These are phyloP conservation scores for Hippocampus barbouri DNA, from an alignment of 2,113 vertebrate species.

Conservation along the genomic window DNA sequence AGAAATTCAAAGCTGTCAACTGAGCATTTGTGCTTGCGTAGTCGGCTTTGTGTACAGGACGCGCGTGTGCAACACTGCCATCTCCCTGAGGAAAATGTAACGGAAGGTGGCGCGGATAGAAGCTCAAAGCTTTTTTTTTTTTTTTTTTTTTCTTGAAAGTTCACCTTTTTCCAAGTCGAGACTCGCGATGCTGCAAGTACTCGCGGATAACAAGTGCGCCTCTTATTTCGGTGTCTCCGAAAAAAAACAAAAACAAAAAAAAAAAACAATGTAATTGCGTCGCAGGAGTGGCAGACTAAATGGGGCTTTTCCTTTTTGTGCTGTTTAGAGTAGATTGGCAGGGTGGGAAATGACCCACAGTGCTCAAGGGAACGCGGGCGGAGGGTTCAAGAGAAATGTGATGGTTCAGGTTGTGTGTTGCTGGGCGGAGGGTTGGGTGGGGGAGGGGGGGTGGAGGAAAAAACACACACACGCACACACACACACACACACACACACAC, in stretches of 20 bases:
- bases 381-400: conserved; percentile 5
- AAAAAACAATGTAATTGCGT: conserved; percentile 49
- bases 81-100: conserved; percentile 79
- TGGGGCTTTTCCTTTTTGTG: conserved; percentile 68
- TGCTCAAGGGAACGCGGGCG: conserved; percentile 42
- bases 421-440: neutral
- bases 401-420: conserved; percentile 19
- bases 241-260: too few species aligned
- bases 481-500: neutral
- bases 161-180: neutral
- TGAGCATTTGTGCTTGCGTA: conserved; percentile 3
- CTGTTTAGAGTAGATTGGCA: conserved; percentile 52
- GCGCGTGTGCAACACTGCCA: conserved; percentile 83
- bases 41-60: neutral
- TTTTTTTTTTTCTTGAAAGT: neutral
- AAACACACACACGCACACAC: too few species aligned
- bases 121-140: neutral
- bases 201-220: neutral
- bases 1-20: neutral
- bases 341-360: conserved; percentile 59
- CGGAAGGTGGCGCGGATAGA: conserved; percentile 35
- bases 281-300: conserved; percentile 59
- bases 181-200: neutral
- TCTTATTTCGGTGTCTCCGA: conserved; percentile 8
- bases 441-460: neutral